Conservation (phyloP, 2,113 vertebrate species). For the Phaethon lepturus region DNA sequence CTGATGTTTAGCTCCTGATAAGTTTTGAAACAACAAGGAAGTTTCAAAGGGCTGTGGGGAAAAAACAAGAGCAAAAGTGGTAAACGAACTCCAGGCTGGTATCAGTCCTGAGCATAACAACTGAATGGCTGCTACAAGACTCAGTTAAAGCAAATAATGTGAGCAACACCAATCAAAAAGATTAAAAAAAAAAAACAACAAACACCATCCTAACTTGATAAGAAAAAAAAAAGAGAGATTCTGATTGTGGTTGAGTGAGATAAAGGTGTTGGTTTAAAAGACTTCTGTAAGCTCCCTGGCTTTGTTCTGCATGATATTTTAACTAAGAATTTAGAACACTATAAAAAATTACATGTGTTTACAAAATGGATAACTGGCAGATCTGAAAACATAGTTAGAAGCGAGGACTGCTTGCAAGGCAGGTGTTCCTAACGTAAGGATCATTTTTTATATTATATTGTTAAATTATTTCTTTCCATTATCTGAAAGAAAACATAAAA, state of each 20-base stretch:
- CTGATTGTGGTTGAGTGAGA: background rate
- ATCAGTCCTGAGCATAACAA: background rate
- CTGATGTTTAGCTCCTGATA: slow-evolving; percentile 16
- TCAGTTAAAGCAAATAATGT: background rate
- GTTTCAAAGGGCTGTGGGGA: background rate
- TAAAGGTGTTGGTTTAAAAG: background rate
- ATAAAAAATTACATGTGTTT: background rate
- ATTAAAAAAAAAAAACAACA: background rate
- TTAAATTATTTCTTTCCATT: background rate
- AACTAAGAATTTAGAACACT: background rate
- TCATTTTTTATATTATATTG: background rate
- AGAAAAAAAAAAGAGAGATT: background rate
- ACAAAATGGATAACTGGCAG: background rate
- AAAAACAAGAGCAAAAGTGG: background rate
- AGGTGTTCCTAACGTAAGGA: background rate
- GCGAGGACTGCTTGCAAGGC: background rate
- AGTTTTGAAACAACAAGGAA: slow-evolving; percentile 5
- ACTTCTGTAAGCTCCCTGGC: background rate
- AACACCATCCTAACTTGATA: background rate
- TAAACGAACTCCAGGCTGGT: background rate
- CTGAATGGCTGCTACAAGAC: background rate
- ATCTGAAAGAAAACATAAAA: background rate
- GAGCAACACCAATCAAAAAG: background rate
- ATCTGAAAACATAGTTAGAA: background rate
- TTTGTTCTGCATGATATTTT: background rate